Evolutionary conservation across 2,113 vertebrate species (phyloP), one percentile per base, ranked within the genome.

Genomic region (Mus spicilegus): DNA sequence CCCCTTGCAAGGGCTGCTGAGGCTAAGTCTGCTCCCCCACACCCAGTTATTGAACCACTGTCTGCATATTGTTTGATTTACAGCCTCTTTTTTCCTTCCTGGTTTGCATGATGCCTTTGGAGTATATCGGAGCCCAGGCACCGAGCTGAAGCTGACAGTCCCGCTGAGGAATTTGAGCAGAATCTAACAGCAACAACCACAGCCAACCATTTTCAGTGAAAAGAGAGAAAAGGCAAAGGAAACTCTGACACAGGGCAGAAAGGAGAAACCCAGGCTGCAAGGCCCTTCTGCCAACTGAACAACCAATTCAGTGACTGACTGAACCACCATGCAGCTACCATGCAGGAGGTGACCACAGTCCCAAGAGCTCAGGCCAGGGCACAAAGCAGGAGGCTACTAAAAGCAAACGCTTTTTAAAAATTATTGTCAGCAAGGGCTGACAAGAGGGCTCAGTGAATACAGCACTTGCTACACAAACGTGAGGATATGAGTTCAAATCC

Each of bases 31-130:
- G 17, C 28, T 39, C 39, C 69, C n/a, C 26, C 14, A 6, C 33
- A 42, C 80, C 80, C 46, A 56, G 58, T 69, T 65, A 90, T 33
- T n/a, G 39, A 84, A 33, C 28, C 7, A 67, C 73, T 54, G 61
- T 82, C 76, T 92, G 80, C 39, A 39, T 49, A n/a, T 39, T 67
- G 8, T 82, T 94, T 88, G 94, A 87, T 95, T 77, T 86, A 86
- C 7, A 92, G 77, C 46, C 51, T 76, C 11, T 91, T 72, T 91
- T 91, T 82, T 56, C 82, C 78, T 78, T 51, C 30, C 46, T 81
- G 39, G 65, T n/a, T 84, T 42, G 75, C 86, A 58, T 58, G 67
- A 84, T 58, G 42, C 16, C 86, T 76, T 86, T 77, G 42, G 91
- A 46, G 85, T 6, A 3, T 39, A 75, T 46, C 54, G 26, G 54